Evolutionary conservation across 2,888 invertebrate genomes (phyloP), one percentile per base, ranked within the genome.

Genomic region (Tromatobia lineatoria): DNA sequence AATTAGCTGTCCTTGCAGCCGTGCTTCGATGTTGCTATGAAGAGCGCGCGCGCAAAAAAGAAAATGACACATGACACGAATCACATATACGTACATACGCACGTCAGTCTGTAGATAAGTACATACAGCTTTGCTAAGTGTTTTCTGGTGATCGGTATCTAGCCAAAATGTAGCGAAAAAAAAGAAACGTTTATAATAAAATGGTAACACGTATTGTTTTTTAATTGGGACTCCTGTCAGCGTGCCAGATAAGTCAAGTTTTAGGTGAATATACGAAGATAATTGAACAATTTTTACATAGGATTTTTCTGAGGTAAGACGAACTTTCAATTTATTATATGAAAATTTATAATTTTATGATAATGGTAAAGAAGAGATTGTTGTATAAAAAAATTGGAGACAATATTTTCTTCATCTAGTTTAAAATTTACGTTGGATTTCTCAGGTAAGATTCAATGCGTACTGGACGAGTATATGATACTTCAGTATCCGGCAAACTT

Each of bases 91-190:
- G 77, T 86, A 86, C 85, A 78, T 80, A 86, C 82, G 83, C 89
- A 88, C 87, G 88, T 91, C 90, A 90, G 87, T 92, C 90, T 93
- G 91, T 92, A 93, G 92, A 92, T 93, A 93, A 91, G 88, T 91
- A 93, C 87, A 91, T 91, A 90, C 87, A 92, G 93, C 93, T 93
- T 93, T 92, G 93, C 92, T 92, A 92, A 93, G 90, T 93, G 93
- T 93, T 93, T 92, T 92, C 90, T 93, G 93, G 93, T 93, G 93
- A 93, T 92, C 91, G 93, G 93, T 93, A 93, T 92, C 90, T 92
- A 92, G 91, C 90, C 90, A 92, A 93, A 91, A 93, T 93, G 93
- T 93, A 93, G 93, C 88, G 87, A 90, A 90, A 81, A 67, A 71
- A 90, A 82, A 88, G 89, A 85, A 92, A 91, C 90, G 90, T 93